Conservation (phyloP, 53 echinoderm and acorn worm genomes). For the Glandiceps talaboti region DNA sequence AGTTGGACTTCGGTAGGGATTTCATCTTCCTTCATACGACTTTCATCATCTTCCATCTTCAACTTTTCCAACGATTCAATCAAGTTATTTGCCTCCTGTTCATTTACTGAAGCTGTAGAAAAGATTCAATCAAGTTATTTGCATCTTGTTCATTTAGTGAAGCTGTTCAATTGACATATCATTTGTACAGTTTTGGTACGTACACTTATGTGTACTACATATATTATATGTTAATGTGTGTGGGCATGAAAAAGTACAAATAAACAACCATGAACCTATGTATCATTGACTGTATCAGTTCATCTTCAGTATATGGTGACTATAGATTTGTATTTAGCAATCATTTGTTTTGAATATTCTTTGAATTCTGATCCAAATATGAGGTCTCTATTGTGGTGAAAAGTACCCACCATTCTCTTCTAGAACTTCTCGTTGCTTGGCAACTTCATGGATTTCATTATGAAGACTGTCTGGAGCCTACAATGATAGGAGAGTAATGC, state of each 20-base stretch:
- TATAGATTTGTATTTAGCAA: too few relatives aligned
- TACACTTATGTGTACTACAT: background rate
- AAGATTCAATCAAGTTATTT: conserved; percentile 12
- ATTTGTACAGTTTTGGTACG: too few relatives aligned
- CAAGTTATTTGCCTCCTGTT: conserved; percentile 25
- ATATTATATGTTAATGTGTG: background rate
- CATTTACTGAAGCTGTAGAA: conserved; percentile 13
- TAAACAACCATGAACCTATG: too few relatives aligned
- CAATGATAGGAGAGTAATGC: conserved; percentile 3
- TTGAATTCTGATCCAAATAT: too few relatives aligned
- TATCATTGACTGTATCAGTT: too few relatives aligned
- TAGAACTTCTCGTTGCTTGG: conserved; percentile 32
- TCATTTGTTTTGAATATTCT: too few relatives aligned
- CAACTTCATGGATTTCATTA: conserved; percentile 28
- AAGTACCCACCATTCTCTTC: conserved; percentile 45
- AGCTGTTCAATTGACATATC: conserved; percentile 2
- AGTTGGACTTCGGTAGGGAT: conserved; percentile 27
- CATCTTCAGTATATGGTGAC: too few relatives aligned
- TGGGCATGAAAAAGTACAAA: too few relatives aligned
- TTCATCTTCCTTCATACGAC: background rate
- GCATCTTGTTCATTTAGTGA: conserved; percentile 18
- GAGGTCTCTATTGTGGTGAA: too few relatives aligned
- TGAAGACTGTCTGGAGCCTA: conserved; percentile 43
- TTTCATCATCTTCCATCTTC: conserved; percentile 12
- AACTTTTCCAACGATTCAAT: conserved; percentile 21